Conservation (phyloP, 2,797 vertebrate species). For the Leptatherina wallacei region DNA sequence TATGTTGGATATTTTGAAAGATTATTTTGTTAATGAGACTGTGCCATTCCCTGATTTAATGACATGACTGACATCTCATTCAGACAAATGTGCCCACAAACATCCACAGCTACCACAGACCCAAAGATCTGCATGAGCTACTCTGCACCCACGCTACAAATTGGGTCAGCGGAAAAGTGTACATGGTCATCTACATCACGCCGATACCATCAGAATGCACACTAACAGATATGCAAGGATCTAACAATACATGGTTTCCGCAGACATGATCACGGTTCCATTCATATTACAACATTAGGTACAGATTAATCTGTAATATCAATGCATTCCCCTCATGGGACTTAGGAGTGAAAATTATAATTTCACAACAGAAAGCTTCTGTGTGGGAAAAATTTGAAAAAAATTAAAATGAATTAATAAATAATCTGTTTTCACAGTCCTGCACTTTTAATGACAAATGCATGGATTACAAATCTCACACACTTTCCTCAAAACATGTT, state of each 20-base stretch:
- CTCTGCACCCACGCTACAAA: background rate
- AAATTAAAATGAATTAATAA: background rate
- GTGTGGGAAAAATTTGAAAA: background rate
- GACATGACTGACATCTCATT: conserved; percentile 37
- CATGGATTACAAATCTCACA: background rate
- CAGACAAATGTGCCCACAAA: background rate
- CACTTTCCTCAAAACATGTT: background rate
- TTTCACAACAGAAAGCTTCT: background rate
- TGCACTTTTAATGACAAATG: background rate
- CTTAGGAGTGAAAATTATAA: background rate
- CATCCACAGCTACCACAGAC: background rate
- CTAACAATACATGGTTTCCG: conserved; percentile 11
- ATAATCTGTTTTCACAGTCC: background rate
- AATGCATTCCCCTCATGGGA: background rate
- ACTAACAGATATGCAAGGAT: conserved; percentile 16
- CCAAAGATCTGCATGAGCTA: background rate
- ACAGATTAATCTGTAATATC: background rate
- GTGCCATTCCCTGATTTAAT: conserved; percentile 48
- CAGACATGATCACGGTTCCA: background rate
- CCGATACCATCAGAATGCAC: background rate
- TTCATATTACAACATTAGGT: background rate
- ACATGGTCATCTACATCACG: background rate
- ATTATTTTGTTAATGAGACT: conserved; percentile 42
- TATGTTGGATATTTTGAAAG: conserved; percentile 20
- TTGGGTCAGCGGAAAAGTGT: background rate